Evolutionary conservation across 2,113 vertebrate species (phyloP).

Genomic region (Rallus limicola): DNA sequence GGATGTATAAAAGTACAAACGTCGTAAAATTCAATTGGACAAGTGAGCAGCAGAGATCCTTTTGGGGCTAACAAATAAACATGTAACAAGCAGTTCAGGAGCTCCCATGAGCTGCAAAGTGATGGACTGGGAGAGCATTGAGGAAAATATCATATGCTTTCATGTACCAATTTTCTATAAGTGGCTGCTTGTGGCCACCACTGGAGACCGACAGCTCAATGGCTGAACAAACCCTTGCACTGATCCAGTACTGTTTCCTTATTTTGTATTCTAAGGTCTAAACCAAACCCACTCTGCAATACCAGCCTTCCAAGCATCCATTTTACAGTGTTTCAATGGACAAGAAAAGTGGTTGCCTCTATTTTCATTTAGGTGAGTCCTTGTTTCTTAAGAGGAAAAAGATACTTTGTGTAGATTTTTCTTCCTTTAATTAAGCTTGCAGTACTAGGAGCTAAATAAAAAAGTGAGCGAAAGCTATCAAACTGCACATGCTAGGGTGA

Average conservation of each 20-base stretch:
- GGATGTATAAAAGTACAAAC: background rate
- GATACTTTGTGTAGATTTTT: background rate
- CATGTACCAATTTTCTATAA: background rate
- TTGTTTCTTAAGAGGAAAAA: background rate
- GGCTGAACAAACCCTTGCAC: background rate
- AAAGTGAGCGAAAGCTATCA: background rate
- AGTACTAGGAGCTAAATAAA: background rate
- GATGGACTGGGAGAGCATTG: background rate
- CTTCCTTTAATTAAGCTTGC: background rate
- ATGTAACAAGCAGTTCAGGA: background rate
- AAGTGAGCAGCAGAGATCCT: background rate
- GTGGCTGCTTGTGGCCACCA: background rate
- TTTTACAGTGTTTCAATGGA: background rate
- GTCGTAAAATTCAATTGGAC: accelerated
- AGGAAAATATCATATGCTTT: background rate
- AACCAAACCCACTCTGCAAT: background rate
- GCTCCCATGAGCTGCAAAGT: background rate
- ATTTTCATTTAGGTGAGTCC: background rate
- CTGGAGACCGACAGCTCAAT: background rate
- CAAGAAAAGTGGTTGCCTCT: background rate
- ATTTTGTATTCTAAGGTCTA: background rate
- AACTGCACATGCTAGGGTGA: background rate
- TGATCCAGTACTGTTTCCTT: background rate
- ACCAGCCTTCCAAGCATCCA: background rate
- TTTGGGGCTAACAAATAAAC: background rate